Conservation (phyloP, 1,140 invertebrate species). For the Dendrolimus kikuchii region DNA sequence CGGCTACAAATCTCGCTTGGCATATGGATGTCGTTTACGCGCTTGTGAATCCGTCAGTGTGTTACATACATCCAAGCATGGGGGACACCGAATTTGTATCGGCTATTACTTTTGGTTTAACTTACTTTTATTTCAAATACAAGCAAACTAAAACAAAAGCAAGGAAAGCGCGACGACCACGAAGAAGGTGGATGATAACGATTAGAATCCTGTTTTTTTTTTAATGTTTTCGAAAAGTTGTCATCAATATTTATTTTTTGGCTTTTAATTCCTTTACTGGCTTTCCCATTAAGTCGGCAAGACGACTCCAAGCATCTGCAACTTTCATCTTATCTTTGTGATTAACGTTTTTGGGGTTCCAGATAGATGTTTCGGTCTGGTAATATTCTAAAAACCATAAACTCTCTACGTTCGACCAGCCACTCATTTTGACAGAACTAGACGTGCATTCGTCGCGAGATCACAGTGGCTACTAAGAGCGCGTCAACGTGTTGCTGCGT, state of each 20-base stretch:
- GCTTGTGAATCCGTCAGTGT: no score
- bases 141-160: no score
- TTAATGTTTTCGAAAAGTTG: conserved; percentile 13
- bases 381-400: conserved; percentile 13
- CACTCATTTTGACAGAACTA: background rate
- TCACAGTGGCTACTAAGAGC: conserved; percentile 9
- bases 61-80: no score
- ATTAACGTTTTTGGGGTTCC: conserved; percentile 12
- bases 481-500: conserved; percentile 12
- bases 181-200: no score
- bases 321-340: conserved; percentile 19
- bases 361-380: conserved; percentile 11
- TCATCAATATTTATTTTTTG: conserved; percentile 19
- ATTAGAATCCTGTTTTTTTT: conserved; percentile 17
- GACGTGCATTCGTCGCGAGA: conserved; percentile 7
- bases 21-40: no score
- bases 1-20: no score
- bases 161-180: no score
- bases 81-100: no score
- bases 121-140: no score
- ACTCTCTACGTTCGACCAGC: conserved; percentile 16
- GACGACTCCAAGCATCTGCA: conserved; percentile 15
- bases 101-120: no score
- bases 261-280: conserved; percentile 15
- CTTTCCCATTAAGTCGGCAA: conserved; percentile 5